These are phyloP conservation scores for Diarsia brunnea DNA, from an alignment of 2,888 invertebrate genomes.

Conservation along the genomic window DNA sequence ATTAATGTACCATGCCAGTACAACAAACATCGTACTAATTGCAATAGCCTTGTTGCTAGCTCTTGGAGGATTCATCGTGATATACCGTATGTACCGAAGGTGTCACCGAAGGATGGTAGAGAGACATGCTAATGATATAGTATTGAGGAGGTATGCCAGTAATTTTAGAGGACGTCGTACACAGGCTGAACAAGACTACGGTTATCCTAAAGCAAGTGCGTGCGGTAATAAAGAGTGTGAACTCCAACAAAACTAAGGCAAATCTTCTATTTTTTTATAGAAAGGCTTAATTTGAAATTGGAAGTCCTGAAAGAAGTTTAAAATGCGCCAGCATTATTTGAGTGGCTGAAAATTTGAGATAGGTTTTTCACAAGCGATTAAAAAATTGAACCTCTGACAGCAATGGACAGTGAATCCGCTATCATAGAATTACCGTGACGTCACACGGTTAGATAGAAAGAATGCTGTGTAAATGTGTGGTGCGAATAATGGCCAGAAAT, in stretches of 20 bases:
- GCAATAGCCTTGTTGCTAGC: too few relatives aligned
- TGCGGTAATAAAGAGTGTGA: too few relatives aligned
- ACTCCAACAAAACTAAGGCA: neutral
- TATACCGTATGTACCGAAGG: too few relatives aligned
- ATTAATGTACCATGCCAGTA: too few relatives aligned
- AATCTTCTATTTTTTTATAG: neutral
- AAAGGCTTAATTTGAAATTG: neutral
- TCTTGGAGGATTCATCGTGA: too few relatives aligned
- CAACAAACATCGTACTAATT: too few relatives aligned
- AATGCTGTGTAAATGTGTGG: constrained; percentile 38
- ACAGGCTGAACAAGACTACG: too few relatives aligned
- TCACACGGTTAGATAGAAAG: constrained; percentile 45
- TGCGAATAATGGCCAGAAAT: constrained; percentile 43
- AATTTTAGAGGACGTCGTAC: too few relatives aligned
- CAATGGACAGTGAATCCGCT: constrained; percentile 9
- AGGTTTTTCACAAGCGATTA: constrained; percentile 9
- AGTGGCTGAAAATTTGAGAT: constrained; percentile 37
- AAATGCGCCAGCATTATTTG: neutral
- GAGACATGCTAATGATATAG: too few relatives aligned
- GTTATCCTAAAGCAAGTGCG: too few relatives aligned
- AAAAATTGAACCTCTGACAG: constrained; percentile 25
- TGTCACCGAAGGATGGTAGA: too few relatives aligned
- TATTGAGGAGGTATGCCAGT: too few relatives aligned
- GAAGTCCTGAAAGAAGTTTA: neutral
- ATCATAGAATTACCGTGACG: constrained; percentile 43